Conservation (phyloP, 2,113 vertebrate genomes). For the Pogona vitticeps region DNA sequence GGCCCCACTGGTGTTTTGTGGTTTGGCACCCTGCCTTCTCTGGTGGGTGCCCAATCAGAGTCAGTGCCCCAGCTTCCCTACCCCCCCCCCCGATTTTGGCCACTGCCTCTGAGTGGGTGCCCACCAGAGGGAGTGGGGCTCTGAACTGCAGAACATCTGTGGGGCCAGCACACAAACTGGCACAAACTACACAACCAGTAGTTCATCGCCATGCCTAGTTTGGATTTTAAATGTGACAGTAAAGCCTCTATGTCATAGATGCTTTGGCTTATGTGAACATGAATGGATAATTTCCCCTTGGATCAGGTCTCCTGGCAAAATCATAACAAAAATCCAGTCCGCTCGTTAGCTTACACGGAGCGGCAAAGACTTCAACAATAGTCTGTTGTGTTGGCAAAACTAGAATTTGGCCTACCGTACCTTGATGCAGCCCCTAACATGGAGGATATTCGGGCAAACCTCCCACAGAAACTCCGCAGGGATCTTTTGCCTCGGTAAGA, state of each 20-base stretch:
- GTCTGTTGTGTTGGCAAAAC: neutral
- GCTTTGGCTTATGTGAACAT: neutral
- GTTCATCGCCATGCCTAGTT: too few relatives aligned
- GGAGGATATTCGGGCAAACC: neutral
- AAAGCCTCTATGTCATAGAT: neutral
- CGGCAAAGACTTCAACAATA: neutral
- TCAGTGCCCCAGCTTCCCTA: too few relatives aligned
- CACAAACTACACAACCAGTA: too few relatives aligned
- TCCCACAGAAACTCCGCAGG: conserved; percentile 21
- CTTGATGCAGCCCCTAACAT: neutral
- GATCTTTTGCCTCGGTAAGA: conserved; percentile 13
- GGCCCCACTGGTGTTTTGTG: too few relatives aligned
- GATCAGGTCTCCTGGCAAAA: neutral
- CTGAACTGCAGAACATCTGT: too few relatives aligned
- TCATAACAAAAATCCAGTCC: neutral
- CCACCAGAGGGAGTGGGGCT: too few relatives aligned
- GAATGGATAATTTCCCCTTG: neutral
- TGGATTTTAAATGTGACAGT: neutral
- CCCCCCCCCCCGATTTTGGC: too few relatives aligned
- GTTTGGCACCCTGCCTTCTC: too few relatives aligned
- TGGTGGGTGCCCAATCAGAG: too few relatives aligned
- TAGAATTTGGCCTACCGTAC: conserved; percentile 2
- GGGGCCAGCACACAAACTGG: too few relatives aligned
- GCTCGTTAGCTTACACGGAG: neutral
- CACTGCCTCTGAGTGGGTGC: too few relatives aligned